Conservation (phyloP, 2,888 invertebrate species). For the Vanessa cardui region DNA sequence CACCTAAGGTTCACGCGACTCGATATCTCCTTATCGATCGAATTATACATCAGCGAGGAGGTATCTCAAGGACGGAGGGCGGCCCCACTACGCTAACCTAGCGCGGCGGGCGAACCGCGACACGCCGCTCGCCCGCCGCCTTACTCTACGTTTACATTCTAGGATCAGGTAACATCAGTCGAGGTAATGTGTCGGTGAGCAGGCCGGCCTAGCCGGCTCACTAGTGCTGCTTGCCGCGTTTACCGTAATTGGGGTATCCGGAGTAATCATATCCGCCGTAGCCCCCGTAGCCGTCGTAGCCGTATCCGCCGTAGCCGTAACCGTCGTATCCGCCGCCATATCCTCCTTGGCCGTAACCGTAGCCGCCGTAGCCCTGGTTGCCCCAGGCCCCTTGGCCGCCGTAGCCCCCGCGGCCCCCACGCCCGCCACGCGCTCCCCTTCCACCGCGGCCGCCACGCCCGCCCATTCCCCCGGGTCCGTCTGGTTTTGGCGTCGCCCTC, state of each 20-base stretch:
- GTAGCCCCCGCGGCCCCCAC: slow-evolving; percentile 87
- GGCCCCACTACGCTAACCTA: slow-evolving; percentile 70
- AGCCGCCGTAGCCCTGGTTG: slow-evolving; percentile 85
- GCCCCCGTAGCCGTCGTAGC: slow-evolving; percentile 89
- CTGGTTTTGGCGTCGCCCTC: slow-evolving; percentile 95
- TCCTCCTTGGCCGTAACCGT: slow-evolving; percentile 88
- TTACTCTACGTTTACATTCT: slow-evolving; percentile 78
- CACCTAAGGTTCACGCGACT: slow-evolving; percentile 80
- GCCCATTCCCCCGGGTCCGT: slow-evolving; percentile 86
- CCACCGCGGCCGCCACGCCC: slow-evolving; percentile 85
- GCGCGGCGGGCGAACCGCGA: slow-evolving; percentile 37
- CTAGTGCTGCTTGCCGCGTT: slow-evolving; percentile 82
- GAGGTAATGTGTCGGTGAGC: slow-evolving; percentile 82
- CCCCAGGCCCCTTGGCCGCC: slow-evolving; percentile 86
- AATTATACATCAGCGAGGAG: slow-evolving; percentile 58
- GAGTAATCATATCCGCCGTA: slow-evolving; percentile 92
- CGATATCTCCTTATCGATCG: slow-evolving; percentile 56
- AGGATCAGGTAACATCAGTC: slow-evolving; percentile 82
- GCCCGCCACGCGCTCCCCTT: slow-evolving; percentile 86
- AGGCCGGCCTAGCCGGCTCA: slow-evolving; percentile 66
- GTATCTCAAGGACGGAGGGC: slow-evolving; percentile 78
- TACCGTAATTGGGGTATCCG: slow-evolving; percentile 92
- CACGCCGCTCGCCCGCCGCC: slow-evolving; percentile 49
- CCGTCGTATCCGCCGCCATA: slow-evolving; percentile 89
- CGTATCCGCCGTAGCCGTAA: slow-evolving; percentile 88